phyloP scores from a whole-genome alignment of 2,888 invertebrate species.

The Myopa testacea region DNA sequence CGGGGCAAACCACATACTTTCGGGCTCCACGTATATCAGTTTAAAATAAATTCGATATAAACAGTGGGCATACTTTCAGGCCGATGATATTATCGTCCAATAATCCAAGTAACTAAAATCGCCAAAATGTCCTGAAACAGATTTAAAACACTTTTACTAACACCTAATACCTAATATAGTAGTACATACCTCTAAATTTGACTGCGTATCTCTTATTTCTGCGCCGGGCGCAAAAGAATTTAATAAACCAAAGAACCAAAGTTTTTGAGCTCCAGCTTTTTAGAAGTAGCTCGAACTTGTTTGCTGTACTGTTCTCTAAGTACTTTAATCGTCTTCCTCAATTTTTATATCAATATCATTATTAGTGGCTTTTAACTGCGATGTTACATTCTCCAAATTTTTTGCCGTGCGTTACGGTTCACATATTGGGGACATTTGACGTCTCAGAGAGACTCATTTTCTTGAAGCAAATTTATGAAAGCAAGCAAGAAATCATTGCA shows the following conservation, averaged over 20 bases:
- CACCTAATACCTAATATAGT: too few species aligned
- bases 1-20: too few species aligned
- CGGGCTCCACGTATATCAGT: too few species aligned
- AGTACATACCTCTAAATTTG: neutral
- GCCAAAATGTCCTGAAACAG: neutral
- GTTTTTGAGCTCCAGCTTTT: neutral
- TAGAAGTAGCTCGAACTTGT: neutral
- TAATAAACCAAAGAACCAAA: neutral
- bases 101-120: neutral
- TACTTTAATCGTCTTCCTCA: neutral
- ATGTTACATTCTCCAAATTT: neutral
- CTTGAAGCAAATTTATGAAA: neutral
- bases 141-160: neutral
- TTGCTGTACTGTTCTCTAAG: neutral
- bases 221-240: neutral
- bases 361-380: neutral
- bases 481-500: too few species aligned
- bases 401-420: neutral
- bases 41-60: too few species aligned
- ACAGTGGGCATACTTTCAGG: too few species aligned
- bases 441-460: neutral
- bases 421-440: neutral
- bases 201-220: conserved; percentile 1
- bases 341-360: neutral
- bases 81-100: too few species aligned